Evolutionary conservation across 2,797 vertebrate genomes (phyloP).

Genomic region (Sebastes minor): DNA sequence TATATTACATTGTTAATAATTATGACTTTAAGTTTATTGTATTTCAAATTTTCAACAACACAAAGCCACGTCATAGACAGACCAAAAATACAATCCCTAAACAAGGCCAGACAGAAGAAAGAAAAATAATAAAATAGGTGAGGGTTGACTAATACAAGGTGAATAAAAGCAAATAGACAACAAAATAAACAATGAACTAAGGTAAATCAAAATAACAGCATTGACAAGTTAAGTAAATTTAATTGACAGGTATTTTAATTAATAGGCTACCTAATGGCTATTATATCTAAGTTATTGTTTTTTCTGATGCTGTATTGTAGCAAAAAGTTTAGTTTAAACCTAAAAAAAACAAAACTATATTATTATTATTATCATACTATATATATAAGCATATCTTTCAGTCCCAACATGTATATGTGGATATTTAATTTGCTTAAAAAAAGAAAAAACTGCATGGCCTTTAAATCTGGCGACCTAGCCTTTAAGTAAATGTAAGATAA

Average conservation of each 20-base stretch:
- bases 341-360: too few relatives aligned
- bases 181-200: background rate
- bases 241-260: background rate
- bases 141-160: too few relatives aligned
- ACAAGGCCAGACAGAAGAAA: too few relatives aligned
- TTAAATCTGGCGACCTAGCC: background rate
- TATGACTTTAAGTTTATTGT: background rate
- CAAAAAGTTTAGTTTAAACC: too few relatives aligned
- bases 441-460: background rate
- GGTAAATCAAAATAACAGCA: background rate
- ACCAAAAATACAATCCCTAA: too few relatives aligned
- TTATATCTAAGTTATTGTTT: too few relatives aligned
- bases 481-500: background rate
- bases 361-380: too few relatives aligned
- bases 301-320: too few relatives aligned
- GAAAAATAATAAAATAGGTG: background rate
- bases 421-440: background rate
- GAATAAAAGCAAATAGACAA: background rate
- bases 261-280: background rate
- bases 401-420: background rate
- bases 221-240: background rate
- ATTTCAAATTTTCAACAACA: background rate
- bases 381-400: background rate
- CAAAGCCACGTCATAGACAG: too few relatives aligned
- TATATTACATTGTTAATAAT: too few relatives aligned